Base-by-base conservation (phyloP, 2,113 vertebrate species). In the Peromyscus polionotus region DNA sequence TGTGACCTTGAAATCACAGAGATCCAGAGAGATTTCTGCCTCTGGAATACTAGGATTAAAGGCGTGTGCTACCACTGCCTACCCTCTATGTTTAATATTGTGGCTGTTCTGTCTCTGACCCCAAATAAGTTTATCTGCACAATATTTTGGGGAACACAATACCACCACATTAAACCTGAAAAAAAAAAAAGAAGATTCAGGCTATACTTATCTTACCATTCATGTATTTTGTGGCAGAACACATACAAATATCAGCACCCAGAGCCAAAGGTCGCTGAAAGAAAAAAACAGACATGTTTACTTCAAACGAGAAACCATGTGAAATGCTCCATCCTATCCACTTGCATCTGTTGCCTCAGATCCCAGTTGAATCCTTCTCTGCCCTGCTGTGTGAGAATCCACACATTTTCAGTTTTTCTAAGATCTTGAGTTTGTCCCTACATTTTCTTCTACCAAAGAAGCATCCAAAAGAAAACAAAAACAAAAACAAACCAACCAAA, bases 151-250 rank as follows among this genome's bases (percentile, higher is more conserved):
- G 42, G 3, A 42, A 42, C 42, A 42, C 42, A 42, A 42, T 42
- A 42, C 42, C 42, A 42, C 42, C 42, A 42, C 42, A 42, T 42
- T 42, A 42, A 42, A 10, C 51, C 51, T 51, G 51, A 51, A 51
- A 1, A 51, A 51, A 51, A 51, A 51, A 51, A 51, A 51, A 9
- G 11, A 17, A 54, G 63, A 54, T 54, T 22, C 8, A 24, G 7
- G 51, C 68, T 72, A 39, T 39, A 28, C 12, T 0, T 14, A 8
- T n/a, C 99, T 98, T 98, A 99, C 99, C 99, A 0, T 99, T 99
- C 98, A 99, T 99, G 95, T 99, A 99, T 84, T 99, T 99, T 94
- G 99, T 99, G 70, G 99, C 99, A 65, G 99, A 99, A 95, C 99
- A 99, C 99, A 99, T 99, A 95, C 99, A 99, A 86, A 99, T 99